Base-by-base conservation (phyloP, 2,113 vertebrate genomes). In the Chaenogobius annularis region DNA sequence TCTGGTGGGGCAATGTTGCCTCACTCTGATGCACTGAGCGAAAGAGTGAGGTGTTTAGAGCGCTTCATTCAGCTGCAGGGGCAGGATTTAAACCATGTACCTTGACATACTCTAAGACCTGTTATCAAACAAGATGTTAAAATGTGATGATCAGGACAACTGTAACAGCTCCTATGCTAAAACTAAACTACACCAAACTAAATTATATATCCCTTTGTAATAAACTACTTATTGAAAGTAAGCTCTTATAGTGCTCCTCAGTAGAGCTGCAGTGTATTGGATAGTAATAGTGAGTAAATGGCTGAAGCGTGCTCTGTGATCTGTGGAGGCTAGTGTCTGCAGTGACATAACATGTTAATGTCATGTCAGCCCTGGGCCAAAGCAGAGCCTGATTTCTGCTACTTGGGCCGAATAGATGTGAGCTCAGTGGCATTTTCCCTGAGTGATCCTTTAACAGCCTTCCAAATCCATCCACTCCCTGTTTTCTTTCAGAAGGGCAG, bases 401-500 rank as follows among this genome's bases (percentile, higher is more conserved):
- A 31, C 26, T 84, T 80, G 83, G 88, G 81, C 80, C 87, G 84
- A 85, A 85, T 90, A 89, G 87, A 90, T 91, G 79, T 86, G 83
- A 74, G 81, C 79, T 81, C 80, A 88, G 74, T 87, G 83, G 68
- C 83, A 75, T 70, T 68, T 62, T 83, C 78, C 77, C 70, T 82
- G 69, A 79, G 74, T 72, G 70, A 83, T 86, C 70, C 58, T 83
- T 75, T 78, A 86, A 87, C 73, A 80, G 56, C 81, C 73, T 80
- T 50, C 83, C 70, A 85, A 88, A 87, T 84, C 84, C 83, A 88
- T 85, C 85, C 86, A 82, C 88, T 89, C 81, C 85, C 31, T 88
- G 77, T 90, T 88, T 78, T 93, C 93, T 93, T 94, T 91, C 96
- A 98, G 95, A 99, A 99, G 94, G 95, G 96, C 92, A 94, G 95